Base-by-base conservation (phyloP, 1,140 invertebrate species). In the Acarapis woodi region DNA sequence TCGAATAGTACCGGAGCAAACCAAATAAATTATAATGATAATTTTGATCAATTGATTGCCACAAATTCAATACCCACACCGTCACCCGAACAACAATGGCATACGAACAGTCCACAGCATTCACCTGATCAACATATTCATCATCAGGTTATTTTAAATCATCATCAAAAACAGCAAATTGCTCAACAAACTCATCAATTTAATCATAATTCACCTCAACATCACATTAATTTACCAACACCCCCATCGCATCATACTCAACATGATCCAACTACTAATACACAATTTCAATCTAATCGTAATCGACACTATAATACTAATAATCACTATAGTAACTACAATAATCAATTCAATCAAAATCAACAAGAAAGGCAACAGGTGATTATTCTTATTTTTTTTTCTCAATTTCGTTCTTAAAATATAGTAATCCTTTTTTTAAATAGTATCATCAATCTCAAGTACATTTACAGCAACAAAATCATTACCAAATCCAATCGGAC, bases 81-180 rank as follows among this genome's bases (percentile, higher is more conserved):
- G 38, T 50, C 48, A 46, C 53, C 56, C 12, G 54, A 56, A 19
- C 51, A 51, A 26, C 6, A 37, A 37, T 28, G 23, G 15, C n/a
- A 19, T 23, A 8, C 10, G n/a, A n/a, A 15, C 19, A n/a, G 12
- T 20, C n/a, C 21, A 28, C 28, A 32, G 22, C 30, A 15, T 29
- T 30, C 29, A 16, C 14, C 37, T n/a, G 14, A 14, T 8, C 23
- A 32, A 9, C 28, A 16, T 16, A 25, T n/a, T 5, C 35, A 24
- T 24, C 35, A 38, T n/a, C 5, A 12, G 3, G 14, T 10, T 18
- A 23, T 19, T 9, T 19, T 4, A 21, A 29, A 32, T 10, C 38
- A 22, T 14, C 29, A 39, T 15, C 30, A 34, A 22, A 16, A 33
- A 16, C 15, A 34, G 5, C 30, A 35, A 18, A 32, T 26, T n/a